phyloP scores from a whole-genome alignment of 23 tunicate genomes.

The Clavelina lepadiformis region DNA sequence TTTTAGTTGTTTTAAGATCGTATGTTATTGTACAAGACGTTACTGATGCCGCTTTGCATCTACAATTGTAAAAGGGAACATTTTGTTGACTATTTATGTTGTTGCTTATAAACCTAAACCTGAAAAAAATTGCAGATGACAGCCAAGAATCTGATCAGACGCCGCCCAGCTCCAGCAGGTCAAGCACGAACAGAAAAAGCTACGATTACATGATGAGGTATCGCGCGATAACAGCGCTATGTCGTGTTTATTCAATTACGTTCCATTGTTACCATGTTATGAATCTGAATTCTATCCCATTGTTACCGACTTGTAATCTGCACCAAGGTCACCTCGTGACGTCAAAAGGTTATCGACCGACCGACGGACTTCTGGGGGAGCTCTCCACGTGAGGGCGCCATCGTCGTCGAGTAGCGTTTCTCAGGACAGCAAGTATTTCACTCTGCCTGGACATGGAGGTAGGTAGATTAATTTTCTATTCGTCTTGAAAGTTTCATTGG shows the following conservation, averaged over 20 bases:
- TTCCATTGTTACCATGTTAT: too few species aligned
- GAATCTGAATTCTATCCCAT: not conserved
- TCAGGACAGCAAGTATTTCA: constrained; percentile 50
- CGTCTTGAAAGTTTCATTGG: too few species aligned
- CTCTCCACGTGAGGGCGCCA: constrained; percentile 32
- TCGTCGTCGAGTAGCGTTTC: constrained; percentile 51
- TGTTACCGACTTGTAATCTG: not conserved
- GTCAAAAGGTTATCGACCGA: constrained; percentile 48
- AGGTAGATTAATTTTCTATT: not conserved
- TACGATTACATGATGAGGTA: not conserved
- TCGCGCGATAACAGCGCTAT: not conserved
- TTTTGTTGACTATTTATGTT: too few species aligned
- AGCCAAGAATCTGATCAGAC: constrained; percentile 10
- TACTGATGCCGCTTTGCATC: too few species aligned
- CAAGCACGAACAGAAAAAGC: not conserved
- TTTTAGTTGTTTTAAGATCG: not conserved
- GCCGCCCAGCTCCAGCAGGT: constrained; percentile 3
- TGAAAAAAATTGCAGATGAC: constrained; percentile 6
- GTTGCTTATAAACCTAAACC: too few species aligned
- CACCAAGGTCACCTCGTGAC: constrained; percentile 58
- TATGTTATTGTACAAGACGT: too few species aligned
- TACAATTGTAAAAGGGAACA: too few species aligned
- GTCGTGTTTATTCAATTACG: not conserved
- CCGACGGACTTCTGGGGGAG: constrained; percentile 25
- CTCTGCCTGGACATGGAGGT: constrained; percentile 78